Percentiles rank a stretch among this genome's conserved stretches.
Conservation (phyloP, 2,888 invertebrate species). For the Xestia rhomboidea region DNA sequence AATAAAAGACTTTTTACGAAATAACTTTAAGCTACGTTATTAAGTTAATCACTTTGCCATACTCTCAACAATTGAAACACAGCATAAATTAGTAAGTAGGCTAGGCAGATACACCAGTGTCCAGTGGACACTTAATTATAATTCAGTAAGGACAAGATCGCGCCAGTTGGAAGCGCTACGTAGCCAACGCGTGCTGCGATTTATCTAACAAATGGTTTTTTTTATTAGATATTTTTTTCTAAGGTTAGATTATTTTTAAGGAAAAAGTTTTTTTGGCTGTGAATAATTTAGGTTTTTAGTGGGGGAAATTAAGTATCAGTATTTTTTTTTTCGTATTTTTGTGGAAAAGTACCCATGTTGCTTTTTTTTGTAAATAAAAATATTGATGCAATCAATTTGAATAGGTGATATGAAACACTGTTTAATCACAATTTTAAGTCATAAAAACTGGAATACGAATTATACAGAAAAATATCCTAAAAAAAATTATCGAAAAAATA, state of each 20-base stretch:
- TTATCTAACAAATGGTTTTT: slow-evolving; percentile 4
- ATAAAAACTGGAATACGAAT: background rate
- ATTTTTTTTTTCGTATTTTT: background rate
- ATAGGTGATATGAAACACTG: background rate
- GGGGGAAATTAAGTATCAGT: background rate
- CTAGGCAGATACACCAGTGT: background rate
- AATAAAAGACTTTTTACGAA: background rate
- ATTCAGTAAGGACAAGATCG: slow-evolving; percentile 28
- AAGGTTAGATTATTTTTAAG: background rate
- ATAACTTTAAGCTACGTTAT: background rate
- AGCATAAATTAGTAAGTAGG: slow-evolving; percentile 2
- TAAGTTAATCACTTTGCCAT: background rate
- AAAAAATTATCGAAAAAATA: background rate
- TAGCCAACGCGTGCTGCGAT: slow-evolving; percentile 2
- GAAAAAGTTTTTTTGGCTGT: background rate
- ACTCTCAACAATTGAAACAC: background rate
- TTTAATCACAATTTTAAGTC: background rate
- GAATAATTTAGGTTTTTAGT: background rate
- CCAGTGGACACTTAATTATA: background rate
- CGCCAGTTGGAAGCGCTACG: slow-evolving; percentile 18
- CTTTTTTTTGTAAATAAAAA: background rate
- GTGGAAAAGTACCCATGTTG: background rate
- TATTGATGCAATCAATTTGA: background rate
- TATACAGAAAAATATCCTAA: rapidly evolving
- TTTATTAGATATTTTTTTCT: slow-evolving; percentile 37